These are phyloP conservation scores for Eupithecia tripunctaria DNA, from an alignment of 2,888 invertebrate species.

Conservation along the genomic window DNA sequence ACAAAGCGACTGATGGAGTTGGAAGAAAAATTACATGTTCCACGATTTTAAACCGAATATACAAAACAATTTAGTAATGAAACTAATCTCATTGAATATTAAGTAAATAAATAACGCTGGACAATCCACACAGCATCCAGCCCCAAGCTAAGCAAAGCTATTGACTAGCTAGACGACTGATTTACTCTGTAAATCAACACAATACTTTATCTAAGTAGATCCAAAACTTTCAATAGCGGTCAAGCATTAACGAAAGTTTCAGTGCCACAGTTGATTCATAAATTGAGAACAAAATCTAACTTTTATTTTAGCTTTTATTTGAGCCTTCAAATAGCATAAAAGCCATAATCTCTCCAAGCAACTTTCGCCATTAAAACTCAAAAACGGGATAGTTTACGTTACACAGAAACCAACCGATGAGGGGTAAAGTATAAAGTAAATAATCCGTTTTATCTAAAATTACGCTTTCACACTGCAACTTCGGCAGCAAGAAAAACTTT, in stretches of 20 bases:
- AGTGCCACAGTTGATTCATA: not conserved
- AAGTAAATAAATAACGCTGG: not conserved
- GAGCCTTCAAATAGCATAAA: slow-evolving; percentile 7
- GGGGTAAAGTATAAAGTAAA: slow-evolving; percentile 35
- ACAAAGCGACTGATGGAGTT: not conserved
- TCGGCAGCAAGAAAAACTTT: slow-evolving; percentile 36
- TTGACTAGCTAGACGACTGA: too few relatives aligned
- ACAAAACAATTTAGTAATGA: not conserved
- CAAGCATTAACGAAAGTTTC: not conserved
- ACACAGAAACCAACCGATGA: slow-evolving; percentile 28
- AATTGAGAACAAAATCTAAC: slow-evolving; percentile 6
- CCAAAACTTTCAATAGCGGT: not conserved
- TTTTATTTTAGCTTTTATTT: too few relatives aligned
- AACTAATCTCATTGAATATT: not conserved
- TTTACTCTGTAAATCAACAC: too few relatives aligned
- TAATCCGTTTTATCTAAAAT: slow-evolving; percentile 39
- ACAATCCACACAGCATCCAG: too few relatives aligned
- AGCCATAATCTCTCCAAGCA: slow-evolving; percentile 7
- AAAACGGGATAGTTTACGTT: slow-evolving; percentile 11
- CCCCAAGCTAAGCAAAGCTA: too few relatives aligned
- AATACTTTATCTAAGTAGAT: too few relatives aligned
- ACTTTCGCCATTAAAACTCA: slow-evolving; percentile 23
- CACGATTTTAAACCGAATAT: not conserved
- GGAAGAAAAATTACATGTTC: not conserved
- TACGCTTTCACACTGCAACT: slow-evolving; percentile 34